Conservation (phyloP, 2,888 invertebrate species). For the Rotaria macrura region DNA sequence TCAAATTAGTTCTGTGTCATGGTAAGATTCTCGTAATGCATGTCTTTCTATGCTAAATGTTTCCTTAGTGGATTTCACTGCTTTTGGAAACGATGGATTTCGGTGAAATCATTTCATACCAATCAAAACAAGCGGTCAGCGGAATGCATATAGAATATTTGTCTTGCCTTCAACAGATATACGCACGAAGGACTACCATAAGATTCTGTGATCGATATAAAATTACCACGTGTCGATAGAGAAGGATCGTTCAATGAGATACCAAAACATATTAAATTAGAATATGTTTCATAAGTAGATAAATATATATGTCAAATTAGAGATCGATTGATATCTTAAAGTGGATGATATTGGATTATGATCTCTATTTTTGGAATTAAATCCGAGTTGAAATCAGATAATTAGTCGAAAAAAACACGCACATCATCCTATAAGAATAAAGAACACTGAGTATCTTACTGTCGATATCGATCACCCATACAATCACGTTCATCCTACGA, state of each 20-base stretch:
- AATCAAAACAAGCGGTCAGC: not conserved
- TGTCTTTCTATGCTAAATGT: not conserved
- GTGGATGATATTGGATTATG: not conserved
- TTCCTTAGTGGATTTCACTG: not conserved
- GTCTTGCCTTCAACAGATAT: not conserved
- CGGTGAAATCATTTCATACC: not conserved
- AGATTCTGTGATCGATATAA: too few relatives aligned
- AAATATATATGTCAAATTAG: not conserved
- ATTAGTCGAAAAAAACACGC: not conserved
- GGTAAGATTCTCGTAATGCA: not conserved
- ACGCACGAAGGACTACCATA: not conserved
- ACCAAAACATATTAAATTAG: too few relatives aligned
- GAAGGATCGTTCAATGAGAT: too few relatives aligned
- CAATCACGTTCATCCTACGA: not conserved
- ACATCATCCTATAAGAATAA: not conserved
- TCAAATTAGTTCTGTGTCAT: not conserved
- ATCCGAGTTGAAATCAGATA: not conserved
- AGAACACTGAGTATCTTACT: not conserved
- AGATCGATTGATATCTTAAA: not conserved
- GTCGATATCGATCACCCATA: constrained; percentile 17
- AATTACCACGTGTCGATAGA: too few relatives aligned
- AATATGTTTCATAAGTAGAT: too few relatives aligned
- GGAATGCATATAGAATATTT: not conserved
- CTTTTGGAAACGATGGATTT: not conserved
- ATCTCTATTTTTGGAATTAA: not conserved